Base-by-base conservation (phyloP, 1,140 invertebrate genomes). In the Matsumurasca onukii region DNA sequence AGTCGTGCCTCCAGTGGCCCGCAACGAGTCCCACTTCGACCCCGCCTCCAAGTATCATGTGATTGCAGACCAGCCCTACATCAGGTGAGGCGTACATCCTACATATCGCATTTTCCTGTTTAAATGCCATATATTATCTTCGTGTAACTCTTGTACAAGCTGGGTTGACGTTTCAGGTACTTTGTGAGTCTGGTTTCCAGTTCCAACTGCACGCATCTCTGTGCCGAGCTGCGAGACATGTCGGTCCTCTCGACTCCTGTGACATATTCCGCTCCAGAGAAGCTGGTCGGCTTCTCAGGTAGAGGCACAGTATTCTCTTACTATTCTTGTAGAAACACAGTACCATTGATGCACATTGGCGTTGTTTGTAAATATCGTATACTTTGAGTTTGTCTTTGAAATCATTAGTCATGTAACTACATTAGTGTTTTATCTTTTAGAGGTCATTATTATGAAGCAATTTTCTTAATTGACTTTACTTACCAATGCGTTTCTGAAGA, bases 181-280 rank as follows among this genome's bases (percentile, higher is more conserved):
- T 96, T 95, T 77, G 84, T 95, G 1, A 89, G 90, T 5, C 85
- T 88, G 49, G 82, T 95, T 77, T 96, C 30, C 93, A 96, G 80
- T 96, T 95, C 79, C 94, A 96, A 83, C 87, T 96, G 63, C 91
- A 90, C 74, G 86, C 93, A 74, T 84, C 90, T 24, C 77, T 96
- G 22, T 97, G 94, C 75, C 77, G 83, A 2, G 89, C 85, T 2
- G 84, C 91, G 0, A 86, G 88, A 1, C 88, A 94, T 73, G 79
- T 76, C 0, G 91, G 90, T 1, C 89, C 91, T 27, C 80, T 95
- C 65, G 87, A 95, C 74, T 87, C 86, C 27, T 95, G 93, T 76
- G 92, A 96, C 77, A 84, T 96, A 34, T 90, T 91, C 71, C 81
- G 88, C 73, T 91, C 89, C 29, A 80, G 88, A 71, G 88, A 91